Conservation (phyloP, 2,888 invertebrate species). For the Xestia ashworthii region DNA sequence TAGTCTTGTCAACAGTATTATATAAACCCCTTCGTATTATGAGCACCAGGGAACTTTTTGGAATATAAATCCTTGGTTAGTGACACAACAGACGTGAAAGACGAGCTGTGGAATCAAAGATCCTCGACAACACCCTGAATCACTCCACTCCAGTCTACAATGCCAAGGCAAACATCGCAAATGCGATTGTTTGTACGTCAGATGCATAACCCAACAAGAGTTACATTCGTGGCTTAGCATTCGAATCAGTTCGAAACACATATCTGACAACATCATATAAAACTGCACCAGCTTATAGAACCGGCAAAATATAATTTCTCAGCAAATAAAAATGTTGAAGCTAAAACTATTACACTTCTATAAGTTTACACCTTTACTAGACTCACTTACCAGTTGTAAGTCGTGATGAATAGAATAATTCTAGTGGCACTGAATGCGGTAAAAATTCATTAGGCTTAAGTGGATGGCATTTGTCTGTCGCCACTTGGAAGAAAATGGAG, state of each 20-base stretch:
- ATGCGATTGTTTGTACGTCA: background rate
- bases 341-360: background rate
- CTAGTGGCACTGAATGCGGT: constrained; percentile 36
- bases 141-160: background rate
- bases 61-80: no score
- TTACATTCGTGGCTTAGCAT: background rate
- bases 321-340: background rate
- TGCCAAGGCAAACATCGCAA: background rate
- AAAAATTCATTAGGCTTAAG: constrained; percentile 59
- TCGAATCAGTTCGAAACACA: background rate
- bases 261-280: background rate
- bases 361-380: background rate
- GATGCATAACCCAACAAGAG: background rate
- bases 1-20: background rate
- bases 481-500: constrained; percentile 11
- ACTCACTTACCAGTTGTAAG: constrained; percentile 33
- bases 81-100: no score
- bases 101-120: background rate
- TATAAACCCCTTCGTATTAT: background rate
- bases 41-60: no score
- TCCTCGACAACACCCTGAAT: background rate
- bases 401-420: constrained; percentile 46
- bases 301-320: background rate
- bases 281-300: background rate
- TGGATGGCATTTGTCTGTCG: constrained; percentile 31